phyloP scores from a whole-genome alignment of 2,888 invertebrate genomes.

The Limnephilus rhombicus region DNA sequence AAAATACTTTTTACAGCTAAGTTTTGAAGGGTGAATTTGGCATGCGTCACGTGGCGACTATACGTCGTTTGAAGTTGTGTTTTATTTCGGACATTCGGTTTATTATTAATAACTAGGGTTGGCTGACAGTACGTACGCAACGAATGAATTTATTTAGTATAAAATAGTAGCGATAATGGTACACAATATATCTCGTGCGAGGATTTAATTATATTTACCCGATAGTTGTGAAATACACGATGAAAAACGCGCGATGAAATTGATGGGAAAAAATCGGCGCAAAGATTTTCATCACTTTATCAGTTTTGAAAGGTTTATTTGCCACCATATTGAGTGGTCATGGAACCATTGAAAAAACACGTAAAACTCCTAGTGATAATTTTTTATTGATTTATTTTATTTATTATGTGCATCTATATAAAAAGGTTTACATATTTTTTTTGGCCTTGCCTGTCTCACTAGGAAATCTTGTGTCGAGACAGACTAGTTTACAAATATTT shows the following conservation, averaged over 20 bases:
- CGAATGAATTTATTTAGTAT: conserved; percentile 34
- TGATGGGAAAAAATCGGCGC: background rate
- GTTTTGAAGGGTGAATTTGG: background rate
- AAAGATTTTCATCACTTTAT: background rate
- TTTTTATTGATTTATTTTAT: too few relatives aligned
- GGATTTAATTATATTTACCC: conserved; percentile 32
- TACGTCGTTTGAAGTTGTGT: background rate
- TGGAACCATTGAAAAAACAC: too few relatives aligned
- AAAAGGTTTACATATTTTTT: too few relatives aligned
- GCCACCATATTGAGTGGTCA: too few relatives aligned
- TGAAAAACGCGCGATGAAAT: background rate
- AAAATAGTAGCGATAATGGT: conserved; percentile 34
- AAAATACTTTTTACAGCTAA: background rate
- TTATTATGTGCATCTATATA: too few relatives aligned
- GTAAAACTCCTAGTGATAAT: too few relatives aligned
- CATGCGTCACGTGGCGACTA: background rate
- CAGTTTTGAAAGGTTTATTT: too few relatives aligned
- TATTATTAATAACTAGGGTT: conserved; percentile 45
- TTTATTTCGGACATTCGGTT: background rate
- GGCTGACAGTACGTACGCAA: background rate
- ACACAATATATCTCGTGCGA: conserved; percentile 19
- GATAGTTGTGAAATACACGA: conserved; percentile 38
- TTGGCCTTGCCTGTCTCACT: too few relatives aligned
- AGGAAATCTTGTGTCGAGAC: too few relatives aligned
- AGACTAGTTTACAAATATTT: too few relatives aligned